Evolutionary conservation across 2,113 vertebrate genomes (phyloP).

Genomic region (Tragulus kanchil): DNA sequence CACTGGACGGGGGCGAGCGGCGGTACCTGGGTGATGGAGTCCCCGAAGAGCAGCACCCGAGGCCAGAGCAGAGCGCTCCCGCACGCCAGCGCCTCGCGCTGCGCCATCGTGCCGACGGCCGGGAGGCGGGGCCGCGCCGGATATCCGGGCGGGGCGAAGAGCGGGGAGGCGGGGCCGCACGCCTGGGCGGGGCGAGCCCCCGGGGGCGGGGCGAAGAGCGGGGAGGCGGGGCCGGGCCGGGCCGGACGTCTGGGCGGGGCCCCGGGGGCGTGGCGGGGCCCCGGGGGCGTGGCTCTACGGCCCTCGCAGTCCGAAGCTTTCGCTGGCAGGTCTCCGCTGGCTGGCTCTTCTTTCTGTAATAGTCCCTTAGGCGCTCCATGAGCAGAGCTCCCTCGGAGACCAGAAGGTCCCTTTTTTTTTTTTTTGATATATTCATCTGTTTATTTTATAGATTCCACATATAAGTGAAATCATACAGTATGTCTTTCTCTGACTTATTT

Average conservation of each 20-base stretch:
- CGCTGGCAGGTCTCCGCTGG: fast-evolving
- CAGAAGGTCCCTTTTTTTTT: no score
- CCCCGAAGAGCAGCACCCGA: conserved; percentile 94
- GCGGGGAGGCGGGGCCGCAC: background rate
- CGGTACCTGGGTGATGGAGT: conserved; percentile 97
- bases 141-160: background rate
- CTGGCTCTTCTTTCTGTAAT: fast-evolving
- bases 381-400: fast-evolving
- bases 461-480: no score
- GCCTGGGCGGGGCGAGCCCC: background rate
- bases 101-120: background rate
- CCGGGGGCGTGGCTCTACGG: no score
- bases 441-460: no score
- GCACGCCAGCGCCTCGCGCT: fast-evolving
- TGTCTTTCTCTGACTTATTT: no score
- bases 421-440: no score
- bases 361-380: fast-evolving
- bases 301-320: background rate
- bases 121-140: background rate
- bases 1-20: background rate
- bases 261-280: background rate
- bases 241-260: no score
- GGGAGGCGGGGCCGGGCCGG: no score
- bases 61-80: conserved; percentile 86
- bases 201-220: background rate